phyloP scores from a whole-genome alignment of 2,888 invertebrate genomes.

The Drosophila anomelani region DNA sequence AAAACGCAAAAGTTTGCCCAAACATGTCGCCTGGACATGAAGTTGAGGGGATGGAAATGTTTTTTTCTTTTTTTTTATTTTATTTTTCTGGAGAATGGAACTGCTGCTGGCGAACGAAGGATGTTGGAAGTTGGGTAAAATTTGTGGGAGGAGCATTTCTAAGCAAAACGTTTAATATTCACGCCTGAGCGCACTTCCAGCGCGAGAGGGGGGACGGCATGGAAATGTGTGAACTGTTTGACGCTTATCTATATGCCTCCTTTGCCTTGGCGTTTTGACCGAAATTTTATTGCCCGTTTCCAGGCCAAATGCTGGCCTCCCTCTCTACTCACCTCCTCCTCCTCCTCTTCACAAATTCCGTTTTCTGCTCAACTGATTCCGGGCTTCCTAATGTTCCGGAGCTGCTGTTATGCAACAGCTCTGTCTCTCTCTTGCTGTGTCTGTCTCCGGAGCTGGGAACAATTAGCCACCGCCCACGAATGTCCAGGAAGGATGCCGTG shows the following conservation, averaged over 20 bases:
- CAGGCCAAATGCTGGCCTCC: constrained; percentile 67
- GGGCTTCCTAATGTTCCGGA: constrained; percentile 26
- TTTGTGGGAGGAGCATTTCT: constrained; percentile 26
- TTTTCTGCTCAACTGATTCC: constrained; percentile 56
- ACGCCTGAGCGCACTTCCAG: constrained; percentile 75
- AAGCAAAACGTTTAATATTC: constrained; percentile 80
- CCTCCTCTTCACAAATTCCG: neutral
- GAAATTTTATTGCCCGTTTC: constrained; percentile 79
- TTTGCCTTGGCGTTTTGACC: constrained; percentile 68
- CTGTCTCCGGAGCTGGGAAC: constrained; percentile 14
- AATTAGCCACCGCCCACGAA: constrained; percentile 56
- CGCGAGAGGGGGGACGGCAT: constrained; percentile 24
- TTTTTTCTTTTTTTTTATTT: neutral
- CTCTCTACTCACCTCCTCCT: neutral
- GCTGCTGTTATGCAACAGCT: constrained; percentile 48
- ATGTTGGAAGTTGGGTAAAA: neutral
- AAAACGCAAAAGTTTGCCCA: constrained; percentile 33
- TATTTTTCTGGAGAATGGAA: neutral
- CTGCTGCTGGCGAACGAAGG: neutral
- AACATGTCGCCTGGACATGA: constrained; percentile 34
- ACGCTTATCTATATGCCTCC: constrained; percentile 69
- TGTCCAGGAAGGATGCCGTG: constrained; percentile 28
- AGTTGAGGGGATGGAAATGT: constrained; percentile 21
- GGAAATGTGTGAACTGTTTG: constrained; percentile 79
- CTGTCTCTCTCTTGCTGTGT: neutral